Conservation (phyloP, 2,888 invertebrate genomes). For the Strigamia transsilvanica region DNA sequence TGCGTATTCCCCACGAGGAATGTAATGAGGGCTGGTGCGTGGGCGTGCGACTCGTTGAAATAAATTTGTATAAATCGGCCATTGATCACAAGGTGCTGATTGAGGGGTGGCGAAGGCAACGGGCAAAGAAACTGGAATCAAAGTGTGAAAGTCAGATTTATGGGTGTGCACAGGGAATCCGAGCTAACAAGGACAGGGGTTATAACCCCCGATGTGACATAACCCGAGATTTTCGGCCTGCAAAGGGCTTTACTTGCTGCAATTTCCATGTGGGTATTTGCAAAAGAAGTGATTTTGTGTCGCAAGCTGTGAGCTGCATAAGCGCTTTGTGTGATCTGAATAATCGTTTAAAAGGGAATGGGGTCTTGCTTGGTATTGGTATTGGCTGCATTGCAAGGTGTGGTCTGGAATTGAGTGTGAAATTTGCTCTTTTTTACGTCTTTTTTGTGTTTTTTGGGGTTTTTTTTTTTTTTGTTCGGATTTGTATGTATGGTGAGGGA, state of each 20-base stretch:
- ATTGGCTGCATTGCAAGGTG: background rate
- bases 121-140: conserved; percentile 33
- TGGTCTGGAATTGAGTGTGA: conserved; percentile 5
- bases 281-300: conserved; percentile 36
- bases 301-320: conserved; percentile 44
- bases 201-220: conserved; percentile 49
- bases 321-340: conserved; percentile 14
- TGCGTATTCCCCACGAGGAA: conserved; percentile 41
- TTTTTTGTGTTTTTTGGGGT: background rate
- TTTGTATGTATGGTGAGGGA: conserved; percentile 1
- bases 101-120: conserved; percentile 27
- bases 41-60: conserved; percentile 50
- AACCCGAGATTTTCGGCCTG: conserved; percentile 28
- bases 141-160: conserved; percentile 49
- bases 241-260: background rate
- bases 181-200: background rate
- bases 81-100: conserved; percentile 50
- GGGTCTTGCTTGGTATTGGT: background rate
- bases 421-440: background rate
- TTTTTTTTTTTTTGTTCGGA: background rate
- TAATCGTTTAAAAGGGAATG: conserved; percentile 33
- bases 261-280: conserved; percentile 29
- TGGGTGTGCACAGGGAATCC: conserved; percentile 41
- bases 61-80: conserved; percentile 54
- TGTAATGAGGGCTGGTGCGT: conserved; percentile 43